Conservation (phyloP, 2,113 vertebrate genomes). For the Nipponia nippon region DNA sequence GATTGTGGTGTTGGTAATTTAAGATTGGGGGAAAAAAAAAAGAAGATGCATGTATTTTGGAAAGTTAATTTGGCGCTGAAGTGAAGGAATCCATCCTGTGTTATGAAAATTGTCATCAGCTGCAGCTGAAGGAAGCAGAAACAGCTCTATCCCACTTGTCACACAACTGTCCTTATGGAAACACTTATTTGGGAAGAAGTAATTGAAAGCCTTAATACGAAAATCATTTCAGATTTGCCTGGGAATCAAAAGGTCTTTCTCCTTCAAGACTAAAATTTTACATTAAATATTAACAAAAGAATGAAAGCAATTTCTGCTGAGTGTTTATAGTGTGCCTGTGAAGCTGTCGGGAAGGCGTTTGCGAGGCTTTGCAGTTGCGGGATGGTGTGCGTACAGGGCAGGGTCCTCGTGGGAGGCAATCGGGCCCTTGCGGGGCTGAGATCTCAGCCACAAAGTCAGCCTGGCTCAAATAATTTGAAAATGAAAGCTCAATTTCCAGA, state of each 20-base stretch:
- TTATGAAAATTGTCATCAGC: conserved; percentile 37
- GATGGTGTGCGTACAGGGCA: neutral
- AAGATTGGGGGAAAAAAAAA: neutral
- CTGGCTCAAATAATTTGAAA: conserved; percentile 24
- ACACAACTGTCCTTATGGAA: conserved; percentile 44
- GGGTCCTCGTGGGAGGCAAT: fast-evolving
- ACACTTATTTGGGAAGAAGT: neutral
- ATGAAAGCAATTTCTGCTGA: neutral
- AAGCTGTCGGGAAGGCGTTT: neutral
- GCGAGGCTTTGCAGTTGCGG: neutral
- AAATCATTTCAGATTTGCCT: conserved; percentile 16
- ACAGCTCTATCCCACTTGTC: neutral
- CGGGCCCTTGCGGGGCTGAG: neutral
- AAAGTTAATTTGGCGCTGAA: neutral
- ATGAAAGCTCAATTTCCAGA: neutral
- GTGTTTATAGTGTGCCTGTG: neutral
- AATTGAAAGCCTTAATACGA: conserved; percentile 37
- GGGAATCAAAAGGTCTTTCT: conserved; percentile 5
- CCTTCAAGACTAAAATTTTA: neutral
- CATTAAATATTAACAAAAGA: conserved; percentile 49
- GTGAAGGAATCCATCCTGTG: conserved; percentile 6
- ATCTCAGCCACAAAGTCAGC: neutral
- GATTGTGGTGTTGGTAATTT: neutral
- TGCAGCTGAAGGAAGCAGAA: conserved; percentile 19
- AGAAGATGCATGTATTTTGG: neutral